Evolutionary conservation across 2,113 vertebrate genomes (phyloP).

Genomic region (Entelurus aequoreus): DNA sequence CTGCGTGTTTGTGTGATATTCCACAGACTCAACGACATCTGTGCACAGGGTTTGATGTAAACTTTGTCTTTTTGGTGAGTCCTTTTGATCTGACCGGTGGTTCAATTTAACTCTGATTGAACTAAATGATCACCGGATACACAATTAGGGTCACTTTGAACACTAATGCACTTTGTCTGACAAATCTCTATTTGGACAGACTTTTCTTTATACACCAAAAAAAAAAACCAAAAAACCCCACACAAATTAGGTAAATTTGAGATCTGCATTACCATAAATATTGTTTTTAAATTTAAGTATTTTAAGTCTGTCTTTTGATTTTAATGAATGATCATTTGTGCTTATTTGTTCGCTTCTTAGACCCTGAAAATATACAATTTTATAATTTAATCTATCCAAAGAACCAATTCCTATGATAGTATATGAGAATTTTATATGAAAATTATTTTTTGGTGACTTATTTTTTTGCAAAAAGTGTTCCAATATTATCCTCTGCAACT

Average conservation of each 20-base stretch:
- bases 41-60: neutral
- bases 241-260: neutral
- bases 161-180: neutral
- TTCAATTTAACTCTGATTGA: neutral
- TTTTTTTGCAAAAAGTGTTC: too few relatives aligned
- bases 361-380: neutral
- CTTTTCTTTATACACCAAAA: neutral
- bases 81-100: conserved; percentile 1
- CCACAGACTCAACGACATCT: conserved; percentile 5
- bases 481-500: too few relatives aligned
- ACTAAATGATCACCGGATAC: neutral
- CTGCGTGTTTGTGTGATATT: neutral
- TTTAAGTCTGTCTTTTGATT: too few relatives aligned
- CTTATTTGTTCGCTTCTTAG: too few relatives aligned
- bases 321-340: too few relatives aligned
- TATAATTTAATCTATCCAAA: neutral
- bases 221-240: too few relatives aligned
- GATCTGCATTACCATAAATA: neutral
- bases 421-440: too few relatives aligned
- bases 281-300: neutral
- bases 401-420: too few relatives aligned
- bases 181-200: too few relatives aligned
- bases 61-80: neutral
- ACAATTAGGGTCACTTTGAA: neutral
- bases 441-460: too few relatives aligned